phyloP scores from a whole-genome alignment of 1,140 invertebrate species.

The Heterodera schachtii region DNA sequence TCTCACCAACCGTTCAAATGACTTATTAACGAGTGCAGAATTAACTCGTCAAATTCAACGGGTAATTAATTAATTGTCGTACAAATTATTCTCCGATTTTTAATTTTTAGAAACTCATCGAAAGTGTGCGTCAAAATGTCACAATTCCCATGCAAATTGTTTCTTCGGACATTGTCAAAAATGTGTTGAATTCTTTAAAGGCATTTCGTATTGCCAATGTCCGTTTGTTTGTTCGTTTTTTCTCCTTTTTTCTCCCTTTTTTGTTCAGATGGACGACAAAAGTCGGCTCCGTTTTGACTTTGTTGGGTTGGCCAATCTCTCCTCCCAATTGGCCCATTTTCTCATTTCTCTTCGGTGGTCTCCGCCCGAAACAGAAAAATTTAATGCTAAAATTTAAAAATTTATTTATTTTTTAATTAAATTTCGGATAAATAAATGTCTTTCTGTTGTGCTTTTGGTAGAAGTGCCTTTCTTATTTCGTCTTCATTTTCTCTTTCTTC shows the following conservation, averaged over 20 bases:
- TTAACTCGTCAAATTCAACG: not conserved
- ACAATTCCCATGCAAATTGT: conserved; percentile 26
- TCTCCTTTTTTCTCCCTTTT: too few species aligned
- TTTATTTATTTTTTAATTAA: not conserved
- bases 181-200: conserved; percentile 14
- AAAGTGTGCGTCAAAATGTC: not conserved
- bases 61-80: not conserved
- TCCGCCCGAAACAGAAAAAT: not conserved
- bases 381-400: not conserved
- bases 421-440: not conserved
- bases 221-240: not conserved
- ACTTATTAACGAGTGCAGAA: conserved; percentile 1
- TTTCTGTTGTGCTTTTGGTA: not conserved
- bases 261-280: not conserved
- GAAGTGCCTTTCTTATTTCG: not conserved
- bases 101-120: not conserved
- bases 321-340: not conserved
- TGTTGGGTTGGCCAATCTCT: not conserved
- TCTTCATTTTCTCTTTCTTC: not conserved
- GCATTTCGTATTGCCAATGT: not conserved
- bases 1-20: conserved; percentile 1
- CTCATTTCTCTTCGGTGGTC: not conserved
- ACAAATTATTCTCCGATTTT: not conserved
- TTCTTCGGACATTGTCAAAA: conserved; percentile 18
- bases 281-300: not conserved